phyloP scores from a whole-genome alignment of 2,797 vertebrate genomes.

The Australoheros facetus region DNA sequence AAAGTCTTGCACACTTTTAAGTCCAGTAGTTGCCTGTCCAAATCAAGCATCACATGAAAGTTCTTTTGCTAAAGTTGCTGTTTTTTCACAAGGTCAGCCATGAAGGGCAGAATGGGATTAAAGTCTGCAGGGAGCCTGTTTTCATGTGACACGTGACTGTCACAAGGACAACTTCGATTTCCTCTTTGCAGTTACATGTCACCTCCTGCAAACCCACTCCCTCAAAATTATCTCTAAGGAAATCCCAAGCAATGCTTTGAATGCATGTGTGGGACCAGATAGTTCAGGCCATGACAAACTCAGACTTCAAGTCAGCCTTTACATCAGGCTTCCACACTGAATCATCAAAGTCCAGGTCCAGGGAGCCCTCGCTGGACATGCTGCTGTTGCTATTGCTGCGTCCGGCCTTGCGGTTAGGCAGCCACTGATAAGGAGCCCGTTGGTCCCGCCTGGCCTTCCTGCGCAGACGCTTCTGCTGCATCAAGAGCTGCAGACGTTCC shows the following conservation, averaged over 20 bases:
- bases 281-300: conserved; percentile 93
- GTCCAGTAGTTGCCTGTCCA: conserved; percentile 65
- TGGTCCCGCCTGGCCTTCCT: conserved; percentile 93
- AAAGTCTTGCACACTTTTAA: conserved; percentile 52
- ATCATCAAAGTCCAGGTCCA: conserved; percentile 97
- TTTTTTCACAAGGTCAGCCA: conserved; percentile 64
- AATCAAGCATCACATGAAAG: conserved; percentile 66
- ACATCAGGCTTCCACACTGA: conserved; percentile 97
- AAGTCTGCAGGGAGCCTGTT: conserved; percentile 55
- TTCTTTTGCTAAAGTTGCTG: conserved; percentile 63
- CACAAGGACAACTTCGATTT: conserved; percentile 43
- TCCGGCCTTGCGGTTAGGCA: conserved; percentile 91
- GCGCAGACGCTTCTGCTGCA: conserved; percentile 96
- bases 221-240: conserved; percentile 49
- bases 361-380: conserved; percentile 90
- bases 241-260: conserved; percentile 52
- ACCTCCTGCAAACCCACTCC: conserved; percentile 44
- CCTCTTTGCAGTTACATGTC: conserved; percentile 49
- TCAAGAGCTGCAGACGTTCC: conserved; percentile 93
- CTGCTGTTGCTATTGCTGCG: conserved; percentile 94
- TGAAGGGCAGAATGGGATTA: conserved; percentile 61
- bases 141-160: conserved; percentile 38
- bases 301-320: conserved; percentile 95
- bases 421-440: conserved; percentile 92
- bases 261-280: conserved; percentile 1